phyloP scores from a whole-genome alignment of 2,113 vertebrate genomes.

The Leptobrachium ailaonicum region DNA sequence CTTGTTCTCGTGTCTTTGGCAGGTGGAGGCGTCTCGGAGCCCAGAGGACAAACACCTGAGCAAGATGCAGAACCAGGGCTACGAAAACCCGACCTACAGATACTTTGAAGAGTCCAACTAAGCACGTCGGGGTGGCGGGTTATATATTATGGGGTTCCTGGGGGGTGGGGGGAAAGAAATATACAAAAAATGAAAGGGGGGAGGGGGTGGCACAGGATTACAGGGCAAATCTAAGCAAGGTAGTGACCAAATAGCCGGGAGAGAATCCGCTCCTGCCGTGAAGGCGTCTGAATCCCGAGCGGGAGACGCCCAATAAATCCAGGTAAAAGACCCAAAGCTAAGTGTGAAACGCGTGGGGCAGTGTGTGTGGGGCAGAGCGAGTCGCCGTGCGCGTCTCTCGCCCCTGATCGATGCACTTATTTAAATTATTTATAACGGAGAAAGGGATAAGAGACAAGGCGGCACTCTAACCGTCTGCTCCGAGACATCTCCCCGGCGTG shows the following conservation, averaged over 20 bases:
- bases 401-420: constrained; percentile 43
- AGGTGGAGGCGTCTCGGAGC: constrained; percentile 80
- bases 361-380: neutral
- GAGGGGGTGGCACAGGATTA: constrained; percentile 4
- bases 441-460: constrained; percentile 37
- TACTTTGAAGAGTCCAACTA: constrained; percentile 85
- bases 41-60: constrained; percentile 79
- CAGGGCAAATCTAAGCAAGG: constrained; percentile 30
- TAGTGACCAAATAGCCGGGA: neutral
- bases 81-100: constrained; percentile 83
- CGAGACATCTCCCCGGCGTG: neutral
- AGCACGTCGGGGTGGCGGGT: constrained; percentile 31
- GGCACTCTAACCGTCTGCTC: constrained; percentile 20
- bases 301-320: neutral
- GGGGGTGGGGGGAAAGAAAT: constrained; percentile 9
- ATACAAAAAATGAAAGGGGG: neutral
- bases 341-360: neutral
- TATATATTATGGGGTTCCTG: neutral
- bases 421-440: constrained; percentile 45
- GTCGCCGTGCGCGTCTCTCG: constrained; percentile 33
- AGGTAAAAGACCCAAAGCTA: neutral
- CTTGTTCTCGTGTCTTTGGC: constrained; percentile 43
- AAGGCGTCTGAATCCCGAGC: neutral
- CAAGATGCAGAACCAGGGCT: constrained; percentile 84
- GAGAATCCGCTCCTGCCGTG: neutral